Evolutionary conservation across 1,140 invertebrate species (phyloP).

Genomic region (Eurosta solidaginis): DNA sequence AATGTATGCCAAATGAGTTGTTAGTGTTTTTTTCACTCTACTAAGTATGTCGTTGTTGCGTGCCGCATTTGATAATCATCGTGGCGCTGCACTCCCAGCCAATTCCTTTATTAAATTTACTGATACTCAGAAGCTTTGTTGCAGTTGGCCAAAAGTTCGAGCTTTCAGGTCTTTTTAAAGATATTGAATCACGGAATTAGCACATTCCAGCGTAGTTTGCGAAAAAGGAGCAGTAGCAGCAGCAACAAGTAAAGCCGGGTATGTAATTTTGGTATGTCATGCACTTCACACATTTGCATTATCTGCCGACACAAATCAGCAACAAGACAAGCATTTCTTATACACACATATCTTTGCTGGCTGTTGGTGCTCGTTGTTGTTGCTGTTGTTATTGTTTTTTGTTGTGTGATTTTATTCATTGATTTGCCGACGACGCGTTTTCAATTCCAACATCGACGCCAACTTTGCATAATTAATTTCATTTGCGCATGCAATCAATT

Average conservation of each 20-base stretch:
- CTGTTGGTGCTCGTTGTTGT: background rate
- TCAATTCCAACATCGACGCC: conserved; percentile 20
- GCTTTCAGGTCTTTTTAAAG: background rate
- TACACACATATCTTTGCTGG: background rate
- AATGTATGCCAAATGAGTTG: background rate
- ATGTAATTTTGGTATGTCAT: background rate
- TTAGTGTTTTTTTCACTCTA: no score
- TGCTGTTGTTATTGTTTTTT: background rate
- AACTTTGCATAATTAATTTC: conserved; percentile 28
- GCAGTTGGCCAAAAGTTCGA: background rate
- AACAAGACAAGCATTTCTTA: background rate
- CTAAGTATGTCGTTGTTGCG: background rate
- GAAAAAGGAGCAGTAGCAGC: background rate
- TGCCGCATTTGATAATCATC: background rate
- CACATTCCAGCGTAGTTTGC: background rate
- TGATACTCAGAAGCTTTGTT: background rate
- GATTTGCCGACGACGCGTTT: conserved; percentile 3
- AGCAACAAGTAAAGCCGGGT: background rate
- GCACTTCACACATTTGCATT: background rate
- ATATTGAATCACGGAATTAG: background rate
- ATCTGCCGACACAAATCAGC: background rate
- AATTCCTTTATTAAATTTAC: background rate
- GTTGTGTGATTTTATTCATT: background rate
- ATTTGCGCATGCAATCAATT: conserved; percentile 20
- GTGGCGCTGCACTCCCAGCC: background rate